Percentiles rank a stretch among this genome's conserved stretches.
phyloP scores from a whole-genome alignment of 2,797 vertebrate genomes.

The Enteromius paludinosus region DNA sequence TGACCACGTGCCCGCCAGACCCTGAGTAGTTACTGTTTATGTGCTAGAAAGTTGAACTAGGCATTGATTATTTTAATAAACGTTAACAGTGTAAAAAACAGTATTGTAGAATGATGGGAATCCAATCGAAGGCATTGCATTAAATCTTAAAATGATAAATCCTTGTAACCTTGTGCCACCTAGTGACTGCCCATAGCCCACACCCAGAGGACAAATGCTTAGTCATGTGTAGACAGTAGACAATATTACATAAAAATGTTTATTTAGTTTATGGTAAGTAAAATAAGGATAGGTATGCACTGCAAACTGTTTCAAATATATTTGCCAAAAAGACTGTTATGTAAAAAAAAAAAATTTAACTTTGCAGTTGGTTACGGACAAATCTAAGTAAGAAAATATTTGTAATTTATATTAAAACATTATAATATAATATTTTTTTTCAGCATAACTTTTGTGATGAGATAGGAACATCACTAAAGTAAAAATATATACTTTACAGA shows the following conservation, averaged over 20 bases:
- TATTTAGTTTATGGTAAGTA: not conserved
- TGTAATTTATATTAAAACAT: not conserved
- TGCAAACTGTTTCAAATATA: not conserved
- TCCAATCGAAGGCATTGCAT: no score
- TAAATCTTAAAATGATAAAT: not conserved
- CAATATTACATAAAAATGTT: not conserved
- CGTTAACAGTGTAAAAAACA: not conserved
- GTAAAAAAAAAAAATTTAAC: not conserved
- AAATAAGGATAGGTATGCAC: not conserved
- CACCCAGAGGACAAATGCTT: conserved; percentile 19
- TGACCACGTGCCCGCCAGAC: conserved; percentile 22
- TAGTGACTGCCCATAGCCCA: conserved; percentile 20
- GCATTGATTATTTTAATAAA: not conserved
- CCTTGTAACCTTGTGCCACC: conserved; percentile 33
- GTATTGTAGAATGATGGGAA: not conserved
- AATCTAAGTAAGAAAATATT: not conserved
- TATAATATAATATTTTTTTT: not conserved
- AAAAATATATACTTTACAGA: not conserved
- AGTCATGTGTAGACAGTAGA: conserved; percentile 7
- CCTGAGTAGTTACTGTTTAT: not conserved
- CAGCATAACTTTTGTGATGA: not conserved
- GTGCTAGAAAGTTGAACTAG: not conserved
- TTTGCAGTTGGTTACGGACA: not conserved
- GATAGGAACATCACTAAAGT: not conserved
- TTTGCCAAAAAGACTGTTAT: not conserved